These are phyloP conservation scores for Orthosia cruda DNA, from an alignment of 2,888 invertebrate genomes.

Conservation along the genomic window DNA sequence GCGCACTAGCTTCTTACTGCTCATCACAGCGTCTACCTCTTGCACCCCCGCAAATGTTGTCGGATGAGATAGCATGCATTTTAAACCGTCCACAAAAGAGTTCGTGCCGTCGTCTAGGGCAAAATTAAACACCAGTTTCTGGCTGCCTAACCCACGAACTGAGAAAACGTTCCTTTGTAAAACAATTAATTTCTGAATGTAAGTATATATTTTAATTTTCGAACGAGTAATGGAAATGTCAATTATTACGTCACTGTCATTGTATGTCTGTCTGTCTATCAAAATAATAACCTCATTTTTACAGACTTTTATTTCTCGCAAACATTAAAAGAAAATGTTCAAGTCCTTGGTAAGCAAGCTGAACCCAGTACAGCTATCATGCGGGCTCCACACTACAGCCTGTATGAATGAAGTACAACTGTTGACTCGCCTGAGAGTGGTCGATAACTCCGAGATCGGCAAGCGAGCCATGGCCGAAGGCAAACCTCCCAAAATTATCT, in stretches of 20 bases:
- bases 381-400: constrained; percentile 92
- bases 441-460: constrained; percentile 99
- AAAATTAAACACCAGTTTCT: too few species aligned
- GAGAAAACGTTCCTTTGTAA: neutral
- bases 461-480: constrained; percentile 98
- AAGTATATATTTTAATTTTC: neutral
- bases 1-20: too few species aligned
- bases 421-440: constrained; percentile 96
- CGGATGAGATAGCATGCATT: too few species aligned
- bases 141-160: too few species aligned
- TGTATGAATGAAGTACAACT: constrained; percentile 93
- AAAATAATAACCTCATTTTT: constrained; percentile 35
- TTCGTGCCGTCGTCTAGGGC: too few species aligned
- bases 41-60: too few species aligned
- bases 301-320: neutral
- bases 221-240: neutral
- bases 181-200: neutral
- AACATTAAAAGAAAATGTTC: constrained; percentile 78
- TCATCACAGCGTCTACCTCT: too few species aligned
- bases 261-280: neutral
- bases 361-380: constrained; percentile 65
- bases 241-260: neutral
- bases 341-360: constrained; percentile 79
- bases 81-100: too few species aligned
- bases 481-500: constrained; percentile 98